A percentile compares a stretch with the other conserved stretches of the same genome.
phyloP scores from a whole-genome alignment of 2,797 vertebrate genomes.

The Rhadinocentrus ornatus region DNA sequence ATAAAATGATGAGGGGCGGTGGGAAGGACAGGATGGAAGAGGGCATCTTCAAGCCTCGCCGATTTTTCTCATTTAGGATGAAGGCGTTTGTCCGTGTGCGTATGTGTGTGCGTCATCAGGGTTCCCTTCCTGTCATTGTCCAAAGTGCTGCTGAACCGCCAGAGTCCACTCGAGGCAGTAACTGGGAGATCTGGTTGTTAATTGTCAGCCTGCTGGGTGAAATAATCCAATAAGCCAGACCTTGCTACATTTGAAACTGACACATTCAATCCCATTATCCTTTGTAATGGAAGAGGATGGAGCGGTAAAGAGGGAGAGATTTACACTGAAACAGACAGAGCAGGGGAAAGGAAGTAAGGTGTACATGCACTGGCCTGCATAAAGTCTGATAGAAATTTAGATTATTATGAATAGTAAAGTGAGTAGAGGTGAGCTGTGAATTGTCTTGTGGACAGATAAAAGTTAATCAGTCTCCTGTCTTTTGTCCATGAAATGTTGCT shows the following conservation, averaged over 20 bases:
- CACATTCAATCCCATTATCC: constrained; percentile 24
- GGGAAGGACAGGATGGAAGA: constrained; percentile 29
- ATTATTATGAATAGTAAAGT: background rate
- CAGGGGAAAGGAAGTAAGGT: background rate
- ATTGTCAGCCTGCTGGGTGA: constrained; percentile 7
- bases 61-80: constrained; percentile 66
- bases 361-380: constrained; percentile 3
- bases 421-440: background rate
- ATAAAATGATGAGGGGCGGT: constrained; percentile 41
- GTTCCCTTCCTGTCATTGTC: constrained; percentile 41
- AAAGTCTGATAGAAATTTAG: background rate
- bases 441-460: background rate
- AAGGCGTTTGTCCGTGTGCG: constrained; percentile 5
- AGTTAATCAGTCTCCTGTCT: background rate
- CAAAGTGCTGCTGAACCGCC: constrained; percentile 19
- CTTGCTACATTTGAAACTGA: constrained; percentile 20
- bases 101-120: constrained; percentile 50
- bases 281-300: constrained; percentile 6
- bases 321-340: background rate
- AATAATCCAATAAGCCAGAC: constrained; percentile 49
- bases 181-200: constrained; percentile 44
- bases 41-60: constrained; percentile 74
- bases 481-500: background rate
- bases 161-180: constrained; percentile 31
- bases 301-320: constrained; percentile 8